Evolutionary conservation across 2,113 vertebrate species (phyloP), one percentile per base, ranked within the genome.

Genomic region (Actinemys pallida): DNA sequence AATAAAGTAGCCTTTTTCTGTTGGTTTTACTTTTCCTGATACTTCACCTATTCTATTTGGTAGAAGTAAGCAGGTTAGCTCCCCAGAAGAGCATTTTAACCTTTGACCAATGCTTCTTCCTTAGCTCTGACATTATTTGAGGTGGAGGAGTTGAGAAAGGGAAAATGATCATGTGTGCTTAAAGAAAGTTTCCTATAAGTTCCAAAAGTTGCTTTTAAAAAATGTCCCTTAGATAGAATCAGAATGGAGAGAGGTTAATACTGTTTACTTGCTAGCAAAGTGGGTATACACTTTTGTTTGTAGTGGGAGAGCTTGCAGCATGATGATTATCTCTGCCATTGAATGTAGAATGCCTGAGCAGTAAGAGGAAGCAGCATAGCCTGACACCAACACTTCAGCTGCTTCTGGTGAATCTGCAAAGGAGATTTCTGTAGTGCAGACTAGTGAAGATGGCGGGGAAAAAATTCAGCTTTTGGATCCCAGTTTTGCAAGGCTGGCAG

Each of bases 61-160:
- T 93, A 72, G 94, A 83, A n/a, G 92, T 96, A 95, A 95, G 94
- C 56, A 95, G 69, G 47, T 83, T 90, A 94, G 76, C 76, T 89
- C 50, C 3, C 47, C 87, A 95, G 92, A 45, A 92, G 86, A 92
- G 83, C 96, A 86, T 93, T 95, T 95, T 97, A 95, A 97, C 92
- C 80, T 95, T 91, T 93, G 75, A 83, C 62, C 47, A 93, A 82
- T 87, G 75, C 45, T 86, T 96, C 96, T 81, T 81, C 94, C 95
- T 89, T 54, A 87, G 50, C 3, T 8, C 16, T 52, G 50, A n/a
- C 52, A 87, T 92, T 87, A 86, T 47, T 83, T 25, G 94, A 83
- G 29, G 84, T 56, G n/a, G 94, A 62, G 86, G 29, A 87, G 90
- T 83, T 87, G 81, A 19, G 57, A 94, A 65, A 92, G 57, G 69